Base-by-base conservation (phyloP, 92 coral and sea anemone species). In the Siderastrea radians region DNA sequence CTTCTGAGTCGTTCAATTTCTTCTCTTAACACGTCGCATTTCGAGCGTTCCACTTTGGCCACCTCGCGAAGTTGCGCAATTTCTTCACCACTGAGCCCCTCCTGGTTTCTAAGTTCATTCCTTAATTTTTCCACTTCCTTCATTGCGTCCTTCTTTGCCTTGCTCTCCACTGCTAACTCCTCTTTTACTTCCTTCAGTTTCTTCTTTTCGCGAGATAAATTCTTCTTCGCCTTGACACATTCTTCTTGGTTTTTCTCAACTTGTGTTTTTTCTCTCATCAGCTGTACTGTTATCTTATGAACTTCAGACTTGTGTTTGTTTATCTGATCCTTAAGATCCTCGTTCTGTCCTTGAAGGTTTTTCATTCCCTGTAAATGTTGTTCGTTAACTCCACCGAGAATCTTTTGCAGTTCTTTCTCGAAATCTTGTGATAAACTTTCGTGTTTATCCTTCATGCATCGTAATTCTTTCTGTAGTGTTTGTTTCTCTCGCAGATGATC, bases 1-100 rank as follows among this genome's bases (percentile, higher is more conserved):
- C 86, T 84, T 68, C 87, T 92, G 92, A 96, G 85, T 83, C 87
- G 84, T 46, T 63, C 74, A 62, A 95, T 62, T 59, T 95, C 95
- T 43, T 82, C 93, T 51, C 47, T 89, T 64, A 93, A 68, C 47
- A 50, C 70, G 7, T 84, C 87, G 38, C 87, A 84, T 43, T 59
- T 72, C 2, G 64, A 60, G n/a, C 87, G 81, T 6, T 84, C 87
- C 53, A 14, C 59, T 8, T 16, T 47, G 60, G 47, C 46, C 38
- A 4, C 87, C 46, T 84, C 77, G 3, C 73, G 72, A 8, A 84
- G 81, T 52, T 81, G 80, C 2, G 70, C 49, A 3, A 62, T 49
- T 9, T 84, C 87, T 14, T 73, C 81, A 50, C 52, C 1, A 5
- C 10, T 62, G 76, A 61, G 63, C 14, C 8, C 5, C 15, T 74